These are phyloP conservation scores for Nyctalus aviator DNA, from an alignment of 2,797 vertebrate genomes.

Conservation along the genomic window DNA sequence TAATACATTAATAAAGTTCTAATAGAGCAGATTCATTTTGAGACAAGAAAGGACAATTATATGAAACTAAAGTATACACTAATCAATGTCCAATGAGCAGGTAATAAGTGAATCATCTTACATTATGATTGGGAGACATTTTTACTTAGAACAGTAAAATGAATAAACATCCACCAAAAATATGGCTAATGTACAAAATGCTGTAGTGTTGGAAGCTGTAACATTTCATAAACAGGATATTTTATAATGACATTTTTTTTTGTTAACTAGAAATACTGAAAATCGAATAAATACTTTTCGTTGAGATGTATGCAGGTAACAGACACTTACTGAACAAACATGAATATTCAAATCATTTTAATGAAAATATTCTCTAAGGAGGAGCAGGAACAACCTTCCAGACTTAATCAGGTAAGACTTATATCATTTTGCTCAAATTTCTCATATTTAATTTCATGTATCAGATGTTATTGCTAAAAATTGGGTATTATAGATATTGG, in stretches of 20 bases:
- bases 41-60: constrained; percentile 40
- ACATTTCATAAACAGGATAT: neutral
- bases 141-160: neutral
- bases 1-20: constrained; percentile 1
- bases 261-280: neutral
- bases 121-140: neutral
- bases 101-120: neutral
- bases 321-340: neutral
- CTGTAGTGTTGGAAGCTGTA: neutral
- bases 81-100: neutral
- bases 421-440: neutral
- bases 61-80: neutral
- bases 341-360: constrained; percentile 34
- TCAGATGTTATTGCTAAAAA: neutral
- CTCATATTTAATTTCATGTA: neutral
- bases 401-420: neutral
- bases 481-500: neutral
- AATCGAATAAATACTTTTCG: neutral
- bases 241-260: neutral
- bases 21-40: constrained; percentile 27
- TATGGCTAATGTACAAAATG: neutral
- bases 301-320: neutral
- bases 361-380: constrained; percentile 34
- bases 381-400: constrained; percentile 4
- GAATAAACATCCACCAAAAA: neutral